Conservation (phyloP, 2,797 vertebrate species). For the Hoplostethus mediterraneus region DNA sequence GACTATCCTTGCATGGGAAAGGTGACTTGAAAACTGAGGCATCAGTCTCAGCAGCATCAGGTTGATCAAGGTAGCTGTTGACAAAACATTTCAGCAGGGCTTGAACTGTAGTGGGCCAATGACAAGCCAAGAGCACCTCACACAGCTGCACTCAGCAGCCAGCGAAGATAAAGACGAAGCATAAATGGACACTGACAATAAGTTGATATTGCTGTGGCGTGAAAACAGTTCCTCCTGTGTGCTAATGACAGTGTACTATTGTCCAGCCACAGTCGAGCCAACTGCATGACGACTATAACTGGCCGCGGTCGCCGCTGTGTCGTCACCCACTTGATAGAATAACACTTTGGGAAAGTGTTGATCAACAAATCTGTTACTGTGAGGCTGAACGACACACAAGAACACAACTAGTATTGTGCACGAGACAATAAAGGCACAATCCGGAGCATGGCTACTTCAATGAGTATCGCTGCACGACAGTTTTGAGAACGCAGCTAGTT, state of each 20-base stretch:
- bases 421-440: slow-evolving; percentile 18
- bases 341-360: slow-evolving; percentile 51
- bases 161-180: slow-evolving; percentile 41
- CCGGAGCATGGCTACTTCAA: background rate
- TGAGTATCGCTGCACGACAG: background rate
- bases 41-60: slow-evolving; percentile 20
- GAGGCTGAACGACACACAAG: slow-evolving; percentile 22
- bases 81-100: slow-evolving; percentile 67
- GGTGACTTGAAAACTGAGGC: slow-evolving; percentile 43
- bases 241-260: slow-evolving; percentile 77
- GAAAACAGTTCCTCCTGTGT: slow-evolving; percentile 78
- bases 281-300: slow-evolving; percentile 68
- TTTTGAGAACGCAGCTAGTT: too few relatives aligned
- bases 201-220: slow-evolving; percentile 74
- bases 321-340: slow-evolving; percentile 65
- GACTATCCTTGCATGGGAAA: slow-evolving; percentile 39
- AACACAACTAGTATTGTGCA: slow-evolving; percentile 57
- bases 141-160: slow-evolving; percentile 60
- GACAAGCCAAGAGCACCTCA: slow-evolving; percentile 47
- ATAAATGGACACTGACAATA: slow-evolving; percentile 55
- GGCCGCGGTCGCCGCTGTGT: slow-evolving; percentile 54
- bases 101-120: slow-evolving; percentile 24
- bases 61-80: slow-evolving; percentile 59
- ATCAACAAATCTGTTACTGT: slow-evolving; percentile 64
- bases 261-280: slow-evolving; percentile 60